Base-by-base conservation (phyloP, 2,797 vertebrate genomes). In the Lerista edwardsae region DNA sequence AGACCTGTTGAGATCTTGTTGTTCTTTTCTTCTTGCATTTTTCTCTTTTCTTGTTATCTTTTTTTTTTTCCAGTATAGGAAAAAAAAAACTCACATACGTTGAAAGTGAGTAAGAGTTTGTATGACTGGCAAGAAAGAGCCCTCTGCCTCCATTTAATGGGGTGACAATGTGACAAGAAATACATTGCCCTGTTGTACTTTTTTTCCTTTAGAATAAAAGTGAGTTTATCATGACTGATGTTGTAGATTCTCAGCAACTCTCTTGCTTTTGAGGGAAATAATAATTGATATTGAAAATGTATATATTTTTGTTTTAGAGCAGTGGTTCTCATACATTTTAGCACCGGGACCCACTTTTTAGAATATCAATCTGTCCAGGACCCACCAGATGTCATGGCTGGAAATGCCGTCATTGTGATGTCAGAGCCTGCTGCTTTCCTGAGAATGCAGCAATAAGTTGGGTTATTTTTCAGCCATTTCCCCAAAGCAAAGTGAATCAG, bases 1-100 rank as follows among this genome's bases (percentile, higher is more conserved):
- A 91, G 92, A 95, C 93, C 91, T 94, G 93, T 95, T 95, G 95
- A 94, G 90, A 91, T 92, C 94, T 93, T 93, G 88, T 87, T 93
- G 91, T 90, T 87, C 90, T 93, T 91, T 92, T 79, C 21, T 81
- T 84, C 89, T 36, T 91, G 84, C 84, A 84, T 92, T 90, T 79
- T 5, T 84, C 87, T 36, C 6, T 9, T 55, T 6, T 25, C 14
- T 39, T 2, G 47, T 51, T 6, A 3, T 44, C 6, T 2, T 36
- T 34, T 51, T 68, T 57, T 25, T 61, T 62, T 59, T 55, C 15
- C 72, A 55, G 36, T 57, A 9, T 25, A 68, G 8, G 31, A 75
- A n/a, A 21, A 41, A 51, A 34, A 65, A 31, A 27, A 44, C 47
- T 51, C 36, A 34, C 36, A 68, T 15, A 51, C 34, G 62, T n/a